Base-by-base conservation (phyloP, 2,797 vertebrate species). In the Malurus leucopterus region DNA sequence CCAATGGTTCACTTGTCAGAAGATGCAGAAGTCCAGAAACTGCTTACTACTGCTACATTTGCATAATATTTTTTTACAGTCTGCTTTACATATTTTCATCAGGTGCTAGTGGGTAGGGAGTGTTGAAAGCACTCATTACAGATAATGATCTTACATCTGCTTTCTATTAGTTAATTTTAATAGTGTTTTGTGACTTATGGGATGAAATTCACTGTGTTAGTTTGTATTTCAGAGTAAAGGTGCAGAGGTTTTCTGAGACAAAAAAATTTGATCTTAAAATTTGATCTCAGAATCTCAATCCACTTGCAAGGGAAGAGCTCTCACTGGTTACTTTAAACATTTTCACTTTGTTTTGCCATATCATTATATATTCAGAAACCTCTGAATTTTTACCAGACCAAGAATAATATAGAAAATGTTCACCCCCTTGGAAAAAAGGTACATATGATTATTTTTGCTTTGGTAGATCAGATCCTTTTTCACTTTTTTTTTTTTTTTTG, bases 161-260 rank as follows among this genome's bases (percentile, higher is more conserved):
- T 89, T 91, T 92, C 88, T 80, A 47, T 75, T 61, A 83, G 70
- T 89, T 86, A 91, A 87, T 95, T 88, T 90, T 84, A 72, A n/a
- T 77, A 77, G 20, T 55, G 40, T 92, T 26, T 88, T 91, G 43
- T 64, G 59, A 55, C 36, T 49, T 64, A 21, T 4, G 23, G 40
- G 57, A 40, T 8, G 22, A 80, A 92, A 91, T 14, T 58, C 40
- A 41, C 23, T 38, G 3, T 59, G 13, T 58, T 54, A 90, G 55
- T 61, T 21, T 76, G 18, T 10, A 40, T 77, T 89, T 64, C 46
- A 76, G 20, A 23, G 34, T 46, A 88, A 84, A 76, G 20, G 13
- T 47, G n/a, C 10, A 68, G 26, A 58, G 23, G 36, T 71, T 78
- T 85, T 83, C 38, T 80, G 22, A 54, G 32, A 54, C 21, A 80